Base-by-base conservation (phyloP, 1,140 invertebrate genomes). In the Drosophila pseudoananassae region DNA sequence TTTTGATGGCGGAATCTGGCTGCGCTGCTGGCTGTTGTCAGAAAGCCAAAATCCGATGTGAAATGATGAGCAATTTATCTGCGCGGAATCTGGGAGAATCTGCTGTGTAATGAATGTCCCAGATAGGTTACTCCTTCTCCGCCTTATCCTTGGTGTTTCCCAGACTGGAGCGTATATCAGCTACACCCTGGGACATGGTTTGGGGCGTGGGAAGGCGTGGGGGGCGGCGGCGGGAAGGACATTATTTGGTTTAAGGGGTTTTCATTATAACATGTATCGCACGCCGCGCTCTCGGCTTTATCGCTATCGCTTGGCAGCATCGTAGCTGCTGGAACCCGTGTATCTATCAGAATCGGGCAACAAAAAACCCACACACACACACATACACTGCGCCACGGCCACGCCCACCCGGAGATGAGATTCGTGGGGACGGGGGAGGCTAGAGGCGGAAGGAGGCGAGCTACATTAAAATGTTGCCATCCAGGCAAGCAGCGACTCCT, bases 61-160 rank as follows among this genome's bases (percentile, higher is more conserved):
- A 84, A 88, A 87, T 87, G 83, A 88, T 88, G 87, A 88, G 83
- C 83, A 83, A 87, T 87, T 87, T 88, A 87, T 87, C 83, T 78
- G 43, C 49, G 49, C 65, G 57, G 74, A 88, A 87, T 87, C 83
- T 88, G 70, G 76, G 49, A 72, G 68, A 82, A 88, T 88, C 76
- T 88, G 78, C 83, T 88, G 76, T 60, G 78, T 87, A 87, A 87
- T 87, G 83, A 88, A 87, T 87, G 83, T 61, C 58, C 55, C 76
- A 61, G 64, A 75, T 78, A 76, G 63, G 50, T 47, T 31, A 52
- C 27, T 33, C 50, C 50, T 20, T 20, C 31, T 46, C n/a, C n/a
- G 0, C 1, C 25, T 31, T 10, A 53, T 25, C 43, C 46, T 29
- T 17, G 8, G 58, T 33, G 10, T 27, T 51, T 17, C 36, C n/a